These are phyloP conservation scores for Gerris lacustris DNA, from an alignment of 2,888 invertebrate genomes.

Conservation along the genomic window DNA sequence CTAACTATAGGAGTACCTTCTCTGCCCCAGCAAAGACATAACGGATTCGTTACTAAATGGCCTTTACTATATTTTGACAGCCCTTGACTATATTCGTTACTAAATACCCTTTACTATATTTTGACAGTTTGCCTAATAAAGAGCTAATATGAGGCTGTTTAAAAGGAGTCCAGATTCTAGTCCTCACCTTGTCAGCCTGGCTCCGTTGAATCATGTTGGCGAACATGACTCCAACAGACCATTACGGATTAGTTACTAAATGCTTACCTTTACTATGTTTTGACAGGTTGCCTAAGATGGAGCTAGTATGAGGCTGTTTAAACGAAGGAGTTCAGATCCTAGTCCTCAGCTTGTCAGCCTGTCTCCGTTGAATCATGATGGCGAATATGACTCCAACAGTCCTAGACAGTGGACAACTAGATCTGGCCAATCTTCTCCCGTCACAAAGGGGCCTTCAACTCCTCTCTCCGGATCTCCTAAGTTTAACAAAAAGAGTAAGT, in stretches of 20 bases:
- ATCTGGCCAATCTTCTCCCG: constrained; percentile 33
- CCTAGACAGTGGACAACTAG: constrained; percentile 24
- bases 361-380: constrained; percentile 37
- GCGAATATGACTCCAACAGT: constrained; percentile 27
- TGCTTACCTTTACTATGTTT: neutral
- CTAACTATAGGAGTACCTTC: neutral
- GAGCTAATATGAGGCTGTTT: constrained; percentile 41
- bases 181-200: constrained; percentile 45
- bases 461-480: constrained; percentile 33
- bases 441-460: constrained; percentile 28
- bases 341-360: constrained; percentile 47
- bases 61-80: neutral
- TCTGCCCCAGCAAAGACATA: no score
- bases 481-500: constrained; percentile 35
- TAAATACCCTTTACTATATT: no score
- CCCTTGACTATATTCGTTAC: no score
- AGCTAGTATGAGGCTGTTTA: constrained; percentile 42
- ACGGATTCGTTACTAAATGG: no score
- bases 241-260: no score
- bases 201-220: constrained; percentile 36
- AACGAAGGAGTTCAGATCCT: constrained; percentile 43
- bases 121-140: neutral
- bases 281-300: neutral
- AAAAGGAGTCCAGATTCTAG: constrained; percentile 45
- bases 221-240: constrained; percentile 19